Base-by-base conservation (phyloP, 2,113 vertebrate genomes). In the Heliornis fulica region DNA sequence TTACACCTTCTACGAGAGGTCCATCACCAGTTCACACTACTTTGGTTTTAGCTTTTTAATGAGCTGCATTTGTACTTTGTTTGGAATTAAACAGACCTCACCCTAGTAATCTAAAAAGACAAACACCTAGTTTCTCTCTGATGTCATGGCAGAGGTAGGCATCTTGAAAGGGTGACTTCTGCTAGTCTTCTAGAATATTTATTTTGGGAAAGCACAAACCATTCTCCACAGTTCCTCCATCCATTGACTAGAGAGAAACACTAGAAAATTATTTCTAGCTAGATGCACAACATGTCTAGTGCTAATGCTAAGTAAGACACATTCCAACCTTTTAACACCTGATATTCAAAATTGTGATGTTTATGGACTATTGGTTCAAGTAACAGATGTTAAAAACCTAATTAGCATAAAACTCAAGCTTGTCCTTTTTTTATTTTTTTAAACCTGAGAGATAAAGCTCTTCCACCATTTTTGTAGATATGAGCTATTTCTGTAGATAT, bases 311-410 rank as follows among this genome's bases (percentile, higher is more conserved):
- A 61, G 10, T 22, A 38, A 71, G 36, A 70, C 40, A 63, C 3
- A 1, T 50, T 74, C 36, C 36, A 94, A 0, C 51, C 51, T 84
- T n/a, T 95, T 84, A 82, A 75, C 11, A 66, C 25, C 25, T 75
- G 46, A 75, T 51, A 28, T 8, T 46, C 32, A 91, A 32, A 75
- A 66, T 75, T 78, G 20, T 15, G 1, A 84, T 43, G 34, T 78
- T 93, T 68, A 81, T 46, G 46, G 72, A 77, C 69, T 70, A 84
- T 94, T 95, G 89, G n/a, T 64, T 93, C 25, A 48, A 91, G 43
- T 64, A 91, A 93, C 70, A 95, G 82, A 91, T 91, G 92, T 85
- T 82, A 64, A 89, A 85, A 32, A 7, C 31, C 25, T 84, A 82
- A 94, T 43, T 75, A 43, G 64, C 78, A 82, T 36, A 64, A 90